phyloP scores from a whole-genome alignment of 1,140 invertebrate species.

The Orchestia grillus region DNA sequence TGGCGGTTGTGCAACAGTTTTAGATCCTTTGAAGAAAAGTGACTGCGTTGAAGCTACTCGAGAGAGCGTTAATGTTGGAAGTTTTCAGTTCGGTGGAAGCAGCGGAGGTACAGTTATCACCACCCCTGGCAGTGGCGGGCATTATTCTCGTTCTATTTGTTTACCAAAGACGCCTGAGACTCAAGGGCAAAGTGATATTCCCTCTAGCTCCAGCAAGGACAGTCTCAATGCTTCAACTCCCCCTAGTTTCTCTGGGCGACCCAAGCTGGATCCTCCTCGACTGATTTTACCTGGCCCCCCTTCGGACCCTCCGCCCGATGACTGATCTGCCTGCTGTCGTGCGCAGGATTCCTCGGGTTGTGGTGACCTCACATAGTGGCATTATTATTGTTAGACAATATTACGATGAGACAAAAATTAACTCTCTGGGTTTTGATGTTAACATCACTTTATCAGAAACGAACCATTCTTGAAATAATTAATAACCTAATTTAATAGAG shows the following conservation, averaged over 20 bases:
- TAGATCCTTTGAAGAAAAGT: neutral
- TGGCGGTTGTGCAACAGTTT: neutral
- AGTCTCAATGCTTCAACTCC: neutral
- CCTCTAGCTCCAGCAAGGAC: neutral
- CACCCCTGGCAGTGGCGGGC: neutral
- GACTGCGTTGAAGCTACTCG: neutral
- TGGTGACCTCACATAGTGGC: neutral
- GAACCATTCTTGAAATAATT: neutral
- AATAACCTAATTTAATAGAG: neutral
- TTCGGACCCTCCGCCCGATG: conserved; percentile 14
- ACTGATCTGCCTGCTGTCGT: neutral
- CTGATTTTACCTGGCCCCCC: conserved; percentile 15
- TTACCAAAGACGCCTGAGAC: neutral
- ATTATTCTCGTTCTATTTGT: neutral
- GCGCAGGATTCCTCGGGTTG: neutral
- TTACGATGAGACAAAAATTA: neutral
- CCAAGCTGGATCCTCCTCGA: conserved; percentile 28
- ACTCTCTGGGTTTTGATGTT: neutral
- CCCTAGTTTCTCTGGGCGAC: neutral
- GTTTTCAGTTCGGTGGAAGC: conserved; percentile 23
- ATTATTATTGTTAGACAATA: neutral
- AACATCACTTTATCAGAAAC: neutral
- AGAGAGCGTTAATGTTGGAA: neutral
- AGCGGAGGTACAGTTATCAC: conserved; percentile 46
- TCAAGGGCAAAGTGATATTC: neutral